Conservation (phyloP, 1,140 invertebrate genomes). For the Chironomus striatipennis region DNA sequence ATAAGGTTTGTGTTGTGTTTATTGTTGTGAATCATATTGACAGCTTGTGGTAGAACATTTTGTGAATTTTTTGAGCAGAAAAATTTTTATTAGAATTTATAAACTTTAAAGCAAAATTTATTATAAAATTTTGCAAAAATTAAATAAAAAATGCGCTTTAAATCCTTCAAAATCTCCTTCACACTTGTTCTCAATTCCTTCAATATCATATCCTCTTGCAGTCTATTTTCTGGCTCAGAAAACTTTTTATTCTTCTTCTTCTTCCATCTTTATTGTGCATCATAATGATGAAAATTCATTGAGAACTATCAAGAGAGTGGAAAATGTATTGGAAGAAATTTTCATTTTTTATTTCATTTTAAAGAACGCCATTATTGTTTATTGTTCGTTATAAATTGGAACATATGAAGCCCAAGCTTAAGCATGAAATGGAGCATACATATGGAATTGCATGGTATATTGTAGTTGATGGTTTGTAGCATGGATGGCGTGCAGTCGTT, state of each 20-base stretch:
- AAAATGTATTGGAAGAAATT: slow-evolving; percentile 20
- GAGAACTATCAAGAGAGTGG: not conserved
- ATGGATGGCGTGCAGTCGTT: not conserved
- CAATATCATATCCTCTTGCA: not conserved
- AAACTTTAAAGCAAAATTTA: no score
- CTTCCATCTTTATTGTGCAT: not conserved
- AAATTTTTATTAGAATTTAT: no score
- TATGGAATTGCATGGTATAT: not conserved
- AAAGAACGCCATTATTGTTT: slow-evolving; percentile 21
- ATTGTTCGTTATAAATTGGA: slow-evolving; percentile 19
- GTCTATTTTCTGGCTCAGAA: not conserved
- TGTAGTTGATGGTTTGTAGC: not conserved
- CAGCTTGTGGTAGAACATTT: no score
- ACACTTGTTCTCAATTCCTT: no score
- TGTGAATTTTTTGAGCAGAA: no score
- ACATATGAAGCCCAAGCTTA: not conserved
- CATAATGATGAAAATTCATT: slow-evolving; percentile 22
- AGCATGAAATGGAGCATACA: not conserved
- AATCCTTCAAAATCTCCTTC: no score
- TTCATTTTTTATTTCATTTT: slow-evolving; percentile 19
- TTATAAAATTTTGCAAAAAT: no score
- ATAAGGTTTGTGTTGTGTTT: no score
- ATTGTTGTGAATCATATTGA: no score
- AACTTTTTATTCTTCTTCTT: no score
- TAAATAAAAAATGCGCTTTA: no score